Evolutionary conservation across 2,888 invertebrate genomes (phyloP).

Genomic region (Melieria omissa): DNA sequence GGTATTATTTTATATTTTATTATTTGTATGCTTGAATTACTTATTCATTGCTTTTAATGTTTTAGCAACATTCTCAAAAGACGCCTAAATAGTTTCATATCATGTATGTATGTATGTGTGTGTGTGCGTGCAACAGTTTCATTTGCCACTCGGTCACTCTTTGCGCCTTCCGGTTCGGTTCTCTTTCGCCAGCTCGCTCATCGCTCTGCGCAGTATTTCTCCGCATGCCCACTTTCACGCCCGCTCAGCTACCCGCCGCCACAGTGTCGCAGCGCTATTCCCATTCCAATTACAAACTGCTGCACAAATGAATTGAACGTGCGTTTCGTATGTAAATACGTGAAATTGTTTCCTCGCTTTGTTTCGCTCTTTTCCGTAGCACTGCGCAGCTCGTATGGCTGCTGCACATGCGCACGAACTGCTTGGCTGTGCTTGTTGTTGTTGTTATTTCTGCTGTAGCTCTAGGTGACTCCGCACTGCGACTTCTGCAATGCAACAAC

Average conservation of each 20-base stretch:
- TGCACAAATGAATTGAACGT: conserved; percentile 23
- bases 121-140: conserved; percentile 5
- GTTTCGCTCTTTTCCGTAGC: not conserved
- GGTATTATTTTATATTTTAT: too few species aligned
- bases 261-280: too few species aligned
- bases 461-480: not conserved
- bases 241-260: not conserved
- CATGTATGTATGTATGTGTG: not conserved
- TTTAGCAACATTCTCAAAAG: too few species aligned
- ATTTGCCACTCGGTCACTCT: not conserved
- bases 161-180: not conserved
- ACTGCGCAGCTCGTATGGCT: not conserved
- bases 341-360: not conserved
- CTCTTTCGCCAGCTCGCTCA: not conserved
- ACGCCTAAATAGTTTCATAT: not conserved
- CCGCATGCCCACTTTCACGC: too few species aligned
- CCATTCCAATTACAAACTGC: not conserved
- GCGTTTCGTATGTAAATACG: conserved; percentile 20
- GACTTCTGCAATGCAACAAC: not conserved
- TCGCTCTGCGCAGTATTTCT: too few species aligned
- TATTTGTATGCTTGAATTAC: too few species aligned
- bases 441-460: not conserved
- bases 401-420: not conserved
- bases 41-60: too few species aligned
- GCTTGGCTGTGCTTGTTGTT: not conserved